phyloP scores from a whole-genome alignment of 2,888 invertebrate genomes.

The Synergus japonicus region DNA sequence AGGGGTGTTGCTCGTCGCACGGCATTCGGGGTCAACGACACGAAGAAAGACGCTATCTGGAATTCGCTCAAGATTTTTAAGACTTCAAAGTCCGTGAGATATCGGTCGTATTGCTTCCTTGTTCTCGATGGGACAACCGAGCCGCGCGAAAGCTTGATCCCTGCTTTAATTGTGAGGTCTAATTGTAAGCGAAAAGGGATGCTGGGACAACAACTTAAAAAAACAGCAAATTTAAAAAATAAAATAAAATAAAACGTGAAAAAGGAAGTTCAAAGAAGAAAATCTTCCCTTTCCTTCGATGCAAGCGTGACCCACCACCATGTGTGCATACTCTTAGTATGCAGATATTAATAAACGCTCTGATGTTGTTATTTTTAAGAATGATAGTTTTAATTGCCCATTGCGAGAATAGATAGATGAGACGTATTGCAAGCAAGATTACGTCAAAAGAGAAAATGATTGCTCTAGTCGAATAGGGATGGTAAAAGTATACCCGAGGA shows the following conservation, averaged over 20 bases:
- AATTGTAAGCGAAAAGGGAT: background rate
- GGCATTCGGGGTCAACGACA: constrained; percentile 41
- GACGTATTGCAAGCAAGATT: constrained; percentile 51
- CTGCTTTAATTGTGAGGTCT: background rate
- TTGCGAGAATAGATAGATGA: constrained; percentile 56
- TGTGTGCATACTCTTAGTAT: constrained; percentile 62
- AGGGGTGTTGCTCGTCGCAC: constrained; percentile 40
- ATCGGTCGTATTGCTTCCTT: constrained; percentile 34
- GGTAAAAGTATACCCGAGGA: background rate
- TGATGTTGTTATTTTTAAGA: constrained; percentile 51
- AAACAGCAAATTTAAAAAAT: constrained; percentile 1
- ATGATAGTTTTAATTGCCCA: constrained; percentile 54
- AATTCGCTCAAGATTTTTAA: constrained; percentile 36
- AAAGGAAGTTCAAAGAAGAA: background rate
- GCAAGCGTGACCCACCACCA: constrained; percentile 73
- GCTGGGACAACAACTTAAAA: constrained; percentile 5
- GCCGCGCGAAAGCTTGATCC: constrained; percentile 36
- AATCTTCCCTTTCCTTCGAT: constrained; percentile 52
- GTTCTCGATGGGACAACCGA: constrained; percentile 28
- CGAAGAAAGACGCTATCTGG: constrained; percentile 31
- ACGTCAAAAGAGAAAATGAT: constrained; percentile 1
- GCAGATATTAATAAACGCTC: constrained; percentile 48
- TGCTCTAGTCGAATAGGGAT: background rate
- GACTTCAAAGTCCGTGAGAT: constrained; percentile 40
- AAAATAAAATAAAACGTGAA: background rate